Conservation (phyloP, 2,888 invertebrate genomes). For the Pelosia muscerda region DNA sequence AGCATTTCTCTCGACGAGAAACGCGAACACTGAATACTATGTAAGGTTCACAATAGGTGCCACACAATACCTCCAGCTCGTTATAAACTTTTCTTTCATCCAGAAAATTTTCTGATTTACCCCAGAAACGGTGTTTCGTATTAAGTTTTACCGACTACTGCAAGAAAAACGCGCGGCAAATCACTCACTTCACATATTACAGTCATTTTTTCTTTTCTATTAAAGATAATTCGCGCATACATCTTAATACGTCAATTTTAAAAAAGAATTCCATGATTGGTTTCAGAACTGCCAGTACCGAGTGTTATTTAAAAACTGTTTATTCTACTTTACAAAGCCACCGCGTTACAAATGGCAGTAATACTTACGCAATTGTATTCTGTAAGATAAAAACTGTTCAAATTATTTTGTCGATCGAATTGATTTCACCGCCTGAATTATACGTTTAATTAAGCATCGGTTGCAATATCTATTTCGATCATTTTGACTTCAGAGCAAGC, state of each 20-base stretch:
- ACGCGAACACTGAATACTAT: constrained; percentile 25
- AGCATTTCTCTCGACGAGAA: constrained; percentile 58
- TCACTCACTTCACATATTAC: constrained; percentile 41
- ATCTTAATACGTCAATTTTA: constrained; percentile 9
- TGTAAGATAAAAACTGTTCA: constrained; percentile 53
- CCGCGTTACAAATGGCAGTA: constrained; percentile 50
- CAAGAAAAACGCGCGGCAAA: constrained; percentile 46
- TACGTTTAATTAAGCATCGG: constrained; percentile 7
- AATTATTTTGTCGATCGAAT: constrained; percentile 61
- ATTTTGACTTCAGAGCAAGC: not conserved
- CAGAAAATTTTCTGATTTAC: constrained; percentile 47
- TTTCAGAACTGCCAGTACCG: constrained; percentile 41
- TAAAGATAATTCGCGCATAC: constrained; percentile 19
- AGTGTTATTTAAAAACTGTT: constrained; percentile 57
- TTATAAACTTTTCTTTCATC: constrained; percentile 59
- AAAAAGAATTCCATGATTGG: not conserved
- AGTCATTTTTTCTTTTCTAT: constrained; percentile 29
- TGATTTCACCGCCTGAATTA: constrained; percentile 53
- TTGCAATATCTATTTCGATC: not conserved
- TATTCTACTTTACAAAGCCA: constrained; percentile 39
- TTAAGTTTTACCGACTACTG: constrained; percentile 48
- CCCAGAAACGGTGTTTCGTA: constrained; percentile 38
- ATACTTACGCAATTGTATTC: constrained; percentile 57
- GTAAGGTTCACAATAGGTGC: constrained; percentile 58
- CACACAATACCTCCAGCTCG: constrained; percentile 65